Evolutionary conservation across 2,113 vertebrate genomes (phyloP).

Genomic region (Ploceus nigricollis): DNA sequence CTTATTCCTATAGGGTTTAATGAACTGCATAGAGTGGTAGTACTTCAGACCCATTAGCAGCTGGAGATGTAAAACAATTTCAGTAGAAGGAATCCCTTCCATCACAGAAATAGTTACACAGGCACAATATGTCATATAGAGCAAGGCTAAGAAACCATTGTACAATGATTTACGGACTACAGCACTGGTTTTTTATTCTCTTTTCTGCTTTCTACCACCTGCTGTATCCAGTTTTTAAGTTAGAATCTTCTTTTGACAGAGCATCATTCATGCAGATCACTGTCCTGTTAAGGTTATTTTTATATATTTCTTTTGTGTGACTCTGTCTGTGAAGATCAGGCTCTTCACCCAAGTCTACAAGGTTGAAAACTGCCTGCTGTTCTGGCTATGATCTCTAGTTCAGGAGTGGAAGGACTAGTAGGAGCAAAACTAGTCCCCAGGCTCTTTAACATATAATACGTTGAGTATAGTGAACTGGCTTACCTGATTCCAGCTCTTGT

Average conservation of each 20-base stretch:
- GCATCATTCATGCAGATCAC: constrained; percentile 39
- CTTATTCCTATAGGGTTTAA: constrained; percentile 1
- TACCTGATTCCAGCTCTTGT: not conserved
- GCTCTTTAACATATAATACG: not conserved
- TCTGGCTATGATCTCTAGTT: constrained; percentile 14
- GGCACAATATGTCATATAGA: not conserved
- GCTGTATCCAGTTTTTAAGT: constrained; percentile 24
- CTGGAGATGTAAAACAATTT: constrained; percentile 16
- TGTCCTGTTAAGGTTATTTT: constrained; percentile 39
- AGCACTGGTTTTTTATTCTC: not conserved
- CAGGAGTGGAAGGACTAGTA: not conserved
- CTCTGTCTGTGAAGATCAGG: constrained; percentile 32
- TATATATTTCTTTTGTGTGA: constrained; percentile 24
- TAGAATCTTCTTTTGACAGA: not conserved
- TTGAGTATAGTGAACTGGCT: not conserved
- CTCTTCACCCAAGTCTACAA: not conserved
- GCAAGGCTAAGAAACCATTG: constrained; percentile 5
- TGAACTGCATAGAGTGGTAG: not conserved
- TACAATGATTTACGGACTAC: constrained; percentile 28
- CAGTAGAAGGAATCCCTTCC: constrained; percentile 33
- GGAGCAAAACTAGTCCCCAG: not conserved
- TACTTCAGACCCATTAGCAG: constrained; percentile 45
- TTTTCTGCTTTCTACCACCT: constrained; percentile 25
- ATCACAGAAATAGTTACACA: constrained; percentile 30
- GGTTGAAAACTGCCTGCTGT: not conserved